Conservation (phyloP, 2,113 vertebrate species). For the Menura novaehollandiae region DNA sequence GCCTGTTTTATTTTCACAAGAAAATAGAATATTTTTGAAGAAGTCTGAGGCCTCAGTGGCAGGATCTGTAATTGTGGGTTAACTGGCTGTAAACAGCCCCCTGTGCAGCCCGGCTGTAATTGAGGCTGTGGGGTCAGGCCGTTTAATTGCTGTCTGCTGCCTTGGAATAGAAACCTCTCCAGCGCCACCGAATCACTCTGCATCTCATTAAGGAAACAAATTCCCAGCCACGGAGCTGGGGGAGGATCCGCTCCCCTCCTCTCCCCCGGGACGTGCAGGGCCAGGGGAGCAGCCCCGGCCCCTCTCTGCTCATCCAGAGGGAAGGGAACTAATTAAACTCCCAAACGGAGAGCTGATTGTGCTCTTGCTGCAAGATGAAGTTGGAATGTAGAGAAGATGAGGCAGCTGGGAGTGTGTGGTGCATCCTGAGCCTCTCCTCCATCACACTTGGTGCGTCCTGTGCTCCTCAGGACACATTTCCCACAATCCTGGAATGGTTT, state of each 20-base stretch:
- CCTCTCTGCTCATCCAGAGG: background rate
- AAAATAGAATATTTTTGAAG: conserved; percentile 7
- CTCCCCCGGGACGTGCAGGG: background rate
- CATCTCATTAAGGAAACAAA: conserved; percentile 49
- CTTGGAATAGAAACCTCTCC: conserved; percentile 69
- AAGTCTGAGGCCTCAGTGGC: conserved; percentile 22
- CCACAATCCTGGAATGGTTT: background rate
- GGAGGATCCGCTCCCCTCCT: background rate
- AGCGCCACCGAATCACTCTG: conserved; percentile 7
- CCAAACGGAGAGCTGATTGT: background rate
- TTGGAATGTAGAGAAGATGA: background rate
- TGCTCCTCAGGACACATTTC: background rate
- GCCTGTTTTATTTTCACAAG: background rate
- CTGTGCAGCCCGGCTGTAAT: conserved; percentile 42
- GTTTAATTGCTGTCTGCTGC: conserved; percentile 68
- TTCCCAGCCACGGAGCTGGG: background rate
- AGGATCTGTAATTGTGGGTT: conserved; percentile 65
- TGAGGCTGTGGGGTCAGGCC: conserved; percentile 61
- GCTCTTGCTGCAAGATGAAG: background rate
- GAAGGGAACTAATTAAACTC: background rate
- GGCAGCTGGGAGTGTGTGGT: background rate
- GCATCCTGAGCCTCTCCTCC: background rate
- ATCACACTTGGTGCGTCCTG: fast-evolving
- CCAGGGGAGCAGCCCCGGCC: background rate
- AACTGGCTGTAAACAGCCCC: conserved; percentile 43